Evolutionary conservation across 2,797 vertebrate species (phyloP).

Genomic region (Numenius phaeopus): DNA sequence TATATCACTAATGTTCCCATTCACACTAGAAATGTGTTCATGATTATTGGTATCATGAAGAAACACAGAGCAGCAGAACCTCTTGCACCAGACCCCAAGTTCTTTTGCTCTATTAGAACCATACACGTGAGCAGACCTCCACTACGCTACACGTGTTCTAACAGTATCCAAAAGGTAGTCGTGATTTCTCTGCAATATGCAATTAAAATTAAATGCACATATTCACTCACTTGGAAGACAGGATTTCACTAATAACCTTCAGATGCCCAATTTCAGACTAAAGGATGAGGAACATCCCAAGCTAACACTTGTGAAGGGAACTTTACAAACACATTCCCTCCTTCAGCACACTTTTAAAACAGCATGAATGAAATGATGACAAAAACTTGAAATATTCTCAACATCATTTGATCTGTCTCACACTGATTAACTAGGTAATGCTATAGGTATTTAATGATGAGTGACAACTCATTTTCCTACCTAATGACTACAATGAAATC

Average conservation of each 20-base stretch:
- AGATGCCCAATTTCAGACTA: neutral
- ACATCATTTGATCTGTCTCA: neutral
- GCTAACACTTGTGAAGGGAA: neutral
- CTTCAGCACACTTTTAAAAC: neutral
- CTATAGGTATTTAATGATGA: neutral
- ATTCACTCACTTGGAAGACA: neutral
- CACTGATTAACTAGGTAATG: neutral
- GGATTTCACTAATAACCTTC: neutral
- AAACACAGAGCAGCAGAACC: neutral
- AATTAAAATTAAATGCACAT: neutral
- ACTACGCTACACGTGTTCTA: neutral
- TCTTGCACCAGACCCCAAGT: neutral
- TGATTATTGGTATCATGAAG: neutral
- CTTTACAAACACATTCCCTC: neutral
- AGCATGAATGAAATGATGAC: neutral
- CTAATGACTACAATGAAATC: neutral
- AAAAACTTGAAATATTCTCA: neutral
- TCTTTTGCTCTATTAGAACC: neutral
- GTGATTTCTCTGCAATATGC: neutral
- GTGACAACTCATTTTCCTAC: neutral
- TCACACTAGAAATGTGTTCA: fast-evolving
- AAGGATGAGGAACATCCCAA: neutral
- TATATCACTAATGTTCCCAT: neutral
- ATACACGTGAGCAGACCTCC: neutral
- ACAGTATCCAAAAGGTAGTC: neutral